These are phyloP conservation scores for Tipula helvola DNA, from an alignment of 2,888 invertebrate genomes.

Conservation along the genomic window DNA sequence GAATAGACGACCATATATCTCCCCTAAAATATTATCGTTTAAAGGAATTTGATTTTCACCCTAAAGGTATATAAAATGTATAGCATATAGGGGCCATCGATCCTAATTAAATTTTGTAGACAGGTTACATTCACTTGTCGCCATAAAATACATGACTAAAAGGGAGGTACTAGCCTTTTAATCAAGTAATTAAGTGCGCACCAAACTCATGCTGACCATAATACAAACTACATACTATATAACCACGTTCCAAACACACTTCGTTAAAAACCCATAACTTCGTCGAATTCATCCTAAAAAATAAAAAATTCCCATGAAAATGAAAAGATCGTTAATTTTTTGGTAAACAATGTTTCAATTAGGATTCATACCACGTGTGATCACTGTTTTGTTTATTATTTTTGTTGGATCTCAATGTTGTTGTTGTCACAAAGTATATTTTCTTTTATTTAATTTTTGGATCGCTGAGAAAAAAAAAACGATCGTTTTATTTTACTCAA, in stretches of 20 bases:
- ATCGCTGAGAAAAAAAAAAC: background rate
- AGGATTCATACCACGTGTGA: constrained; percentile 1
- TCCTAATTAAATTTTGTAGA: background rate
- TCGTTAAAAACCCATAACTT: background rate
- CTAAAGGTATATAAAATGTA: background rate
- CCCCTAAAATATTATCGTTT: background rate
- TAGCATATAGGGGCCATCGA: background rate
- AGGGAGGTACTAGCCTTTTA: background rate
- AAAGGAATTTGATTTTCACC: background rate
- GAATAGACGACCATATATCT: background rate
- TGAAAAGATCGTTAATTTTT: background rate
- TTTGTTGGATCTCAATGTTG: background rate
- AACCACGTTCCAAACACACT: background rate
- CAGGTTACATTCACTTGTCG: background rate
- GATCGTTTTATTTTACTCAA: background rate
- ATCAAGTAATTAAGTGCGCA: background rate
- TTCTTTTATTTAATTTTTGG: background rate
- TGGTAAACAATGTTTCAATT: background rate
- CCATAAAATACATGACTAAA: background rate
- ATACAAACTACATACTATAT: background rate
- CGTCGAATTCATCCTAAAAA: background rate
- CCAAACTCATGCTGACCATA: background rate
- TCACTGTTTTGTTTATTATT: background rate
- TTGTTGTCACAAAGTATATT: background rate
- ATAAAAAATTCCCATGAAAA: background rate